Conservation (phyloP, 1,140 invertebrate genomes). For the Bradysia coprophila region DNA sequence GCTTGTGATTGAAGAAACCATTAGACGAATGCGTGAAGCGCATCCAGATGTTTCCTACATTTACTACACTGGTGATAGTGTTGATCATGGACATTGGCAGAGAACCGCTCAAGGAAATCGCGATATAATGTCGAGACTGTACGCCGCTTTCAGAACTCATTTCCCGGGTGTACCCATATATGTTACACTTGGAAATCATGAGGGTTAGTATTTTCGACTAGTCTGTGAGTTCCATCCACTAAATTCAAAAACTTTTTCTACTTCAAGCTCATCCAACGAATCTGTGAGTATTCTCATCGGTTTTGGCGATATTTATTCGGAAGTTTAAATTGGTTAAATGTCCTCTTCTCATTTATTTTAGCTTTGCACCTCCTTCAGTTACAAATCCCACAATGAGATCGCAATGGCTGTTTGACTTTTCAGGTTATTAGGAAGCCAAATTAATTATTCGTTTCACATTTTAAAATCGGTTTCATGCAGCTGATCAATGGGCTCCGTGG, state of each 20-base stretch:
- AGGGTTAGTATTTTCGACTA: too few relatives aligned
- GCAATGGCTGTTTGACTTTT: constrained; percentile 47
- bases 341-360: too few relatives aligned
- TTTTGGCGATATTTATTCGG: too few relatives aligned
- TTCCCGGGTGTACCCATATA: constrained; percentile 43
- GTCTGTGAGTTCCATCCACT: too few relatives aligned
- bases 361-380: constrained; percentile 35
- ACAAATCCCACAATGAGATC: constrained; percentile 27
- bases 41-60: constrained; percentile 29
- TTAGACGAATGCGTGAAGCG: not conserved
- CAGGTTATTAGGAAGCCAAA: too few relatives aligned
- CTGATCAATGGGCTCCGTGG: constrained; percentile 42
- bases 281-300: too few relatives aligned
- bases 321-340: too few relatives aligned
- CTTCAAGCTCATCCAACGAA: constrained; percentile 66
- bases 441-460: too few relatives aligned
- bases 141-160: constrained; percentile 30
- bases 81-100: constrained; percentile 64
- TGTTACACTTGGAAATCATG: constrained; percentile 66
- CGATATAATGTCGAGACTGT: constrained; percentile 31
- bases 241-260: too few relatives aligned
- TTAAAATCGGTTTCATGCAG: constrained; percentile 32
- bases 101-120: constrained; percentile 36
- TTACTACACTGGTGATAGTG: constrained; percentile 64
- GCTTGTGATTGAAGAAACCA: not conserved